phyloP scores from a whole-genome alignment of 2,113 vertebrate species.

The Siniperca chuatsi region DNA sequence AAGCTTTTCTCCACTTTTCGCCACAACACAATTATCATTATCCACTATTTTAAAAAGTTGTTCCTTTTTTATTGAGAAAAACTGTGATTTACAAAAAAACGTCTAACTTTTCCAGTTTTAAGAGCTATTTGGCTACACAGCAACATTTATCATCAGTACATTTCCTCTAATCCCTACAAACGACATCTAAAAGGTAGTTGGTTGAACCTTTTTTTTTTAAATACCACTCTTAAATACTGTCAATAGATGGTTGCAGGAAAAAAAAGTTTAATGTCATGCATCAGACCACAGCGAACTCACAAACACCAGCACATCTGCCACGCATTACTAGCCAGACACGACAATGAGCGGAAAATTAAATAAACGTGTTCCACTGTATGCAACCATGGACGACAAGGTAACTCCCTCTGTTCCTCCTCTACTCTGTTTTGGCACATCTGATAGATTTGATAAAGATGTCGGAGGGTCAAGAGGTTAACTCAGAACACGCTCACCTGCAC shows the following conservation, averaged over 20 bases:
- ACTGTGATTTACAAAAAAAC: background rate
- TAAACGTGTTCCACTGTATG: slow-evolving; percentile 68
- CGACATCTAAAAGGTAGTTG: background rate
- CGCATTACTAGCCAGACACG: slow-evolving; percentile 73
- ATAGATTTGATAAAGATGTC: slow-evolving; percentile 64
- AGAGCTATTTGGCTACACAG: background rate
- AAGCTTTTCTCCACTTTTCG: slow-evolving; percentile 21
- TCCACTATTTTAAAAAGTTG: background rate
- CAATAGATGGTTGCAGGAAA: slow-evolving; percentile 29
- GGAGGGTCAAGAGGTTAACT: slow-evolving; percentile 70
- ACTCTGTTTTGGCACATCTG: slow-evolving; percentile 47
- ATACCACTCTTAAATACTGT: slow-evolving; percentile 6
- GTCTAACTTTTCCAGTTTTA: background rate
- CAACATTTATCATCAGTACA: background rate
- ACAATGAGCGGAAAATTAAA: slow-evolving; percentile 70
- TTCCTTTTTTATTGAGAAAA: background rate
- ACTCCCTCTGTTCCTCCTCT: slow-evolving; percentile 40
- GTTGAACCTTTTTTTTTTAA: background rate
- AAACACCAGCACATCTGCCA: slow-evolving; percentile 75
- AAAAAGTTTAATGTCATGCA: slow-evolving; percentile 33
- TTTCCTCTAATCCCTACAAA: background rate
- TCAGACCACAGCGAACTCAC: slow-evolving; percentile 53
- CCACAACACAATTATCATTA: slow-evolving; percentile 7
- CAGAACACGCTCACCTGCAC: slow-evolving; percentile 53
- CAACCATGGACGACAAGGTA: slow-evolving; percentile 59